These are phyloP conservation scores for Zosterops lateralis DNA, from an alignment of 2,113 vertebrate genomes.

Conservation along the genomic window DNA sequence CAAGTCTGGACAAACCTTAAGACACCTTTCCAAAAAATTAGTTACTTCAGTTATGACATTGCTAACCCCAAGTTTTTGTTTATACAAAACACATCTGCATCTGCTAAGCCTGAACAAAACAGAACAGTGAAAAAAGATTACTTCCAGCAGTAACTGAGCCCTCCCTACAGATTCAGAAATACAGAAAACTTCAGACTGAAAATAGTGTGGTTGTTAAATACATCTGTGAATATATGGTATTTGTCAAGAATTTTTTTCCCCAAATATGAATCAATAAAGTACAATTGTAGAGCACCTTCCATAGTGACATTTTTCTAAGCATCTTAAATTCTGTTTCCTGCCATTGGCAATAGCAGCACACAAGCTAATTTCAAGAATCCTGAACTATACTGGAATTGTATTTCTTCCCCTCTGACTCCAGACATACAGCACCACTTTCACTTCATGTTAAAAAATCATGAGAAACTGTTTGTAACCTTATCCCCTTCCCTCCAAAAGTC, in stretches of 20 bases:
- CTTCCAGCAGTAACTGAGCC: neutral
- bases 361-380: neutral
- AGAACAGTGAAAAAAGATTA: neutral
- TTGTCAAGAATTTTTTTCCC: neutral
- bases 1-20: neutral
- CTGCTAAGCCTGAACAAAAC: neutral
- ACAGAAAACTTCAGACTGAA: neutral
- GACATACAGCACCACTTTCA: neutral
- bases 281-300: neutral
- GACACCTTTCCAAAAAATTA: neutral
- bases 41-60: neutral
- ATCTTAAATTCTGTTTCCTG: neutral
- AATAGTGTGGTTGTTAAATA: neutral
- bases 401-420: neutral
- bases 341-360: neutral
- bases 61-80: neutral
- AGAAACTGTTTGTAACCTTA: neutral
- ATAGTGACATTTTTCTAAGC: neutral
- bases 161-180: neutral
- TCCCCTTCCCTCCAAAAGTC: neutral
- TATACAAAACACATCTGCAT: neutral
- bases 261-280: neutral
- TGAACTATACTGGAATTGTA: neutral
- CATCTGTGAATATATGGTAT: neutral
- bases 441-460: neutral